phyloP scores from a whole-genome alignment of 2,888 invertebrate genomes.

The Brachycybe producta region DNA sequence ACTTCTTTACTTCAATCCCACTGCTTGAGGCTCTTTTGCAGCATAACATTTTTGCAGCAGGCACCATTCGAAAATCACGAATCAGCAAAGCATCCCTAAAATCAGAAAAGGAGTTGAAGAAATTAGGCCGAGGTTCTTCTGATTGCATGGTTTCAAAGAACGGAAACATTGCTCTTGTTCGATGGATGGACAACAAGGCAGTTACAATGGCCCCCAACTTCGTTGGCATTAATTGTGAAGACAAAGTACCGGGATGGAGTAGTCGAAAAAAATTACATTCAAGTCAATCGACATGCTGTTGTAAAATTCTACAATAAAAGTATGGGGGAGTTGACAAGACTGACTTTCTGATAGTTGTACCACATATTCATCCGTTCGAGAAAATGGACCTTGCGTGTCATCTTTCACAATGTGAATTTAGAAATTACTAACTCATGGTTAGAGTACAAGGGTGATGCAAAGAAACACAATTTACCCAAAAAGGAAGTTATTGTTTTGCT shows the following conservation, averaged over 20 bases:
- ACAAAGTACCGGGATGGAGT: constrained; percentile 24
- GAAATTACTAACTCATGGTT: constrained; percentile 24
- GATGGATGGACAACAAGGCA: constrained; percentile 27
- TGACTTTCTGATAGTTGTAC: too few relatives aligned
- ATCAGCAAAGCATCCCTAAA: background rate
- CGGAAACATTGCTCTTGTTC: constrained; percentile 17
- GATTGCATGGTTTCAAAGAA: background rate
- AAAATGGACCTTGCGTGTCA: constrained; percentile 21
- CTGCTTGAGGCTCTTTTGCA: background rate
- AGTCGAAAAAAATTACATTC: too few relatives aligned
- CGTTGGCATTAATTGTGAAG: constrained; percentile 23
- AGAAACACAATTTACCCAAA: background rate
- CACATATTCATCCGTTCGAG: constrained; percentile 20
- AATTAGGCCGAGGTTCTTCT: background rate
- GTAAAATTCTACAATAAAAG: too few relatives aligned
- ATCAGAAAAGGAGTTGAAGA: background rate
- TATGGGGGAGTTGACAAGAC: too few relatives aligned
- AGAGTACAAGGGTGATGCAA: constrained; percentile 21
- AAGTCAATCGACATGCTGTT: too few relatives aligned
- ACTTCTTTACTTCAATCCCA: background rate
- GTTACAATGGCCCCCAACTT: constrained; percentile 27
- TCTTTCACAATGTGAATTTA: constrained; percentile 22
- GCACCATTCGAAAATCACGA: background rate
- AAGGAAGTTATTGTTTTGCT: constrained; percentile 10
- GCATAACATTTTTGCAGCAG: background rate